Evolutionary conservation across 2,113 vertebrate species (phyloP).

Genomic region (Sturnus vulgaris): DNA sequence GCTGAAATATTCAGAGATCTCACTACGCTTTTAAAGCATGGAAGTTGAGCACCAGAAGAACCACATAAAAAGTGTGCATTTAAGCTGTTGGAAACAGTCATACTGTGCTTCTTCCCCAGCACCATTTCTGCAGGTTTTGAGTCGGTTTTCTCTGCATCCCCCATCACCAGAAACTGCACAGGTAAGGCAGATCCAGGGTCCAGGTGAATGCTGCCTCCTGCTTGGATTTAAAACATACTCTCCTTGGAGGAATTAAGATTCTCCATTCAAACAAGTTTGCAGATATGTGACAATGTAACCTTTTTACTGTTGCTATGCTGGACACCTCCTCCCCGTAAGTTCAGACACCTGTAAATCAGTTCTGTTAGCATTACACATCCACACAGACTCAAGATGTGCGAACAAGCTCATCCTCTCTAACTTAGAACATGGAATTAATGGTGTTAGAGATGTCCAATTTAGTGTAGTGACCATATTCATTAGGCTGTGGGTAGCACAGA

Average conservation of each 20-base stretch:
- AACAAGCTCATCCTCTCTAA: not conserved
- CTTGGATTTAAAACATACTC: not conserved
- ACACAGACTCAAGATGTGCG: not conserved
- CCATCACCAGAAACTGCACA: not conserved
- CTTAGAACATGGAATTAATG: not conserved
- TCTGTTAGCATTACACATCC: not conserved
- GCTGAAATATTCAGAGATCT: conserved; percentile 32
- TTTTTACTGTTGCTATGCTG: not conserved
- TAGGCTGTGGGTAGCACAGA: not conserved
- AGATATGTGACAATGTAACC: not conserved
- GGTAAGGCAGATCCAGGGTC: not conserved
- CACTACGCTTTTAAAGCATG: not conserved
- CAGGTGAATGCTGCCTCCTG: not conserved
- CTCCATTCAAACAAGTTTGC: not conserved
- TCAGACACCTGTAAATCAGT: not conserved
- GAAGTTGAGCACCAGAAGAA: not conserved
- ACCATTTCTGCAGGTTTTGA: not conserved
- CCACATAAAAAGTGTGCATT: not conserved
- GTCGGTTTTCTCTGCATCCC: not conserved
- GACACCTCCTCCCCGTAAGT: fast-evolving
- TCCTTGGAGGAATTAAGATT: not conserved
- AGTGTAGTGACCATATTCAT: not conserved
- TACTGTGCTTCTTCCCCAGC: not conserved
- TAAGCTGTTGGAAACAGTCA: not conserved
- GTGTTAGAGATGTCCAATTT: not conserved